Base-by-base conservation (phyloP, 2,888 invertebrate species). In the Caenorhabditis parvicauda region DNA sequence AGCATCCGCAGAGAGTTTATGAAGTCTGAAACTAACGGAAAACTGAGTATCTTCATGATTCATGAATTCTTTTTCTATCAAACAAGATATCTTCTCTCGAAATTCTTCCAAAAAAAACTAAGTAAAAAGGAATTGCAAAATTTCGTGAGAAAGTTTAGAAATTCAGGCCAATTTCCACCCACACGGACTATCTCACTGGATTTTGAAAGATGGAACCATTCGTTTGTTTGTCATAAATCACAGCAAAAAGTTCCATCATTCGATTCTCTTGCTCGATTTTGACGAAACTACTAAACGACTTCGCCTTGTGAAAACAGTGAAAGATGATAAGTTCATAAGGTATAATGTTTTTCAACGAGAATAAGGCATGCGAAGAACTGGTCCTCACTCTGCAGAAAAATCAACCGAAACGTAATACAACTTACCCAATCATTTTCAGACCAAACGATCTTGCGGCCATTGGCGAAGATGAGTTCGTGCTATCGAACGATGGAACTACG, bases 391-490 rank as follows among this genome's bases (percentile, higher is more conserved):
- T n/a, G n/a, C n/a, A n/a, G n/a, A n/a, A n/a, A n/a, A n/a, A n/a
- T n/a, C n/a, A n/a, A n/a, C n/a, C n/a, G n/a, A n/a, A n/a, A n/a
- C n/a, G n/a, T n/a, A n/a, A n/a, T n/a, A n/a, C n/a, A n/a, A n/a
- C n/a, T n/a, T n/a, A n/a, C n/a, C n/a, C n/a, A n/a, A n/a, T n/a
- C n/a, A n/a, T 21, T 22, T 51, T 44, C 39, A 66, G 67, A 17
- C 72, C 72, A 19, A 72, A 72, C 38, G 65, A 70, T 49, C 32
- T 72, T n/a, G 41, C 48, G 9, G 67, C 68, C 1, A 59, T 67
- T 17, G 65, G 66, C 7, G 57, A 55, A 7, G 62, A 60, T n/a
- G 51, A 53, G 35, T 64, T 72, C 28, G 46, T 72, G 4, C 38
- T 72, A 14, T 64, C 67, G 0, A 72, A 72, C 47, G 72, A 72